These are phyloP conservation scores for Stratiolaelaps scimitus DNA, from an alignment of 1,140 invertebrate species.

Conservation along the genomic window DNA sequence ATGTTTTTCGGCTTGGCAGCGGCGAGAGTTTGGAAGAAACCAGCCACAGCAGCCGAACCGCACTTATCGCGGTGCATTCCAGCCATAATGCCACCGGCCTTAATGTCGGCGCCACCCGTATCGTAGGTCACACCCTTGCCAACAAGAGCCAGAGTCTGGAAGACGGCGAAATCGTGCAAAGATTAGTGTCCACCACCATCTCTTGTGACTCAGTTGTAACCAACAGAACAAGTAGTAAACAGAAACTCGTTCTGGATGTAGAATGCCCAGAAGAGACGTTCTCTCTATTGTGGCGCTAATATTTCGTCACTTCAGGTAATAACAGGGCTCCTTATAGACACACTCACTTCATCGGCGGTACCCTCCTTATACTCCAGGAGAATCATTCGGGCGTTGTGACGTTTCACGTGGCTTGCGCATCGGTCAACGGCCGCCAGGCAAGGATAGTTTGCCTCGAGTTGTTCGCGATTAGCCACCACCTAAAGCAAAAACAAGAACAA, in stretches of 20 bases:
- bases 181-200: too few relatives aligned
- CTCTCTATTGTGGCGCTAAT: too few relatives aligned
- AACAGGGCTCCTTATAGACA: too few relatives aligned
- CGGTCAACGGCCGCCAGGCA: constrained; percentile 24
- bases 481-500: too few relatives aligned
- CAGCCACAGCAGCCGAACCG: constrained; percentile 81
- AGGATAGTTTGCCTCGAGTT: constrained; percentile 24
- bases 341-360: neutral
- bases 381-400: constrained; percentile 24
- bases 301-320: too few relatives aligned
- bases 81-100: constrained; percentile 69
- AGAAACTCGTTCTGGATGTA: neutral
- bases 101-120: constrained; percentile 72
- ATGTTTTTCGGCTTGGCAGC: constrained; percentile 62
- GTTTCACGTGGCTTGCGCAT: constrained; percentile 23
- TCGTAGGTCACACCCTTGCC: constrained; percentile 76
- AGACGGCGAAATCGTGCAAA: neutral
- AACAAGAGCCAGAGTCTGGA: constrained; percentile 28
- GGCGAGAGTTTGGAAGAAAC: constrained; percentile 68
- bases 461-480: constrained; percentile 20
- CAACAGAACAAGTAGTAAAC: neutral
- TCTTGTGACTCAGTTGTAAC: constrained; percentile 29
- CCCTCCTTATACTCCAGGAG: constrained; percentile 4
- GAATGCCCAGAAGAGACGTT: neutral
- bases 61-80: constrained; percentile 96